Percentiles rank a stretch among this genome's conserved stretches.
These are phyloP conservation scores for Gorsachius magnificus DNA, from an alignment of 2,797 vertebrate genomes.

Conservation along the genomic window DNA sequence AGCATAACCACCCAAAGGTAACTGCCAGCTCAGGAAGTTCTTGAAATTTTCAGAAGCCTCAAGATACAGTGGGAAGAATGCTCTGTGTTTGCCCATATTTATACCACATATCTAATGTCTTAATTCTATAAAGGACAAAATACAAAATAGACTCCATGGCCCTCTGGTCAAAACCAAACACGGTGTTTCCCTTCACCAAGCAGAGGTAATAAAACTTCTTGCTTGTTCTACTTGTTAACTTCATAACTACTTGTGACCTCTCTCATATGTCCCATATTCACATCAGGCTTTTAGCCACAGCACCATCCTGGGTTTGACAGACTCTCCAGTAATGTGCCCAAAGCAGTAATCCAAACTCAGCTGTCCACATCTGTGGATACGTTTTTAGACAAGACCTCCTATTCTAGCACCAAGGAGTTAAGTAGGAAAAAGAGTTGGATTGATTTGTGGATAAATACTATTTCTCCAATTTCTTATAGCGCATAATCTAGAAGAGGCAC, in stretches of 20 bases:
- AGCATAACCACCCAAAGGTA: not conserved
- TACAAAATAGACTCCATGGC: not conserved
- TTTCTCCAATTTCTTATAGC: not conserved
- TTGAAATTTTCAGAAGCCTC: not conserved
- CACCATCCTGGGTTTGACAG: not conserved
- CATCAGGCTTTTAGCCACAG: not conserved
- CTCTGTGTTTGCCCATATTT: not conserved
- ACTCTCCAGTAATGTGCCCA: not conserved
- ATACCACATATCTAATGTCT: not conserved
- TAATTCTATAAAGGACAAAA: not conserved
- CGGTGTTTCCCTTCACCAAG: not conserved
- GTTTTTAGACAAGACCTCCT: not conserved
- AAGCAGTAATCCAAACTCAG: not conserved
- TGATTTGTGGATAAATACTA: not conserved
- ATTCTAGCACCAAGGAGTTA: not conserved
- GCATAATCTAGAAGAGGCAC: not conserved
- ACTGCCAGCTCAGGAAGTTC: not conserved
- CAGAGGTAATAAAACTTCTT: not conserved
- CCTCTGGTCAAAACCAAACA: not conserved
- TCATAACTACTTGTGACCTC: not conserved
- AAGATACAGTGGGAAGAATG: not conserved
- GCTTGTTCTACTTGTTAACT: not conserved
- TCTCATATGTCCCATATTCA: not conserved
- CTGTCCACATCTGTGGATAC: not conserved
- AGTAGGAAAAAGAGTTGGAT: not conserved